A percentile compares a stretch with the other conserved stretches of the same genome.
phyloP scores from a whole-genome alignment of 2,113 vertebrate species.

The Ochotona princeps region DNA sequence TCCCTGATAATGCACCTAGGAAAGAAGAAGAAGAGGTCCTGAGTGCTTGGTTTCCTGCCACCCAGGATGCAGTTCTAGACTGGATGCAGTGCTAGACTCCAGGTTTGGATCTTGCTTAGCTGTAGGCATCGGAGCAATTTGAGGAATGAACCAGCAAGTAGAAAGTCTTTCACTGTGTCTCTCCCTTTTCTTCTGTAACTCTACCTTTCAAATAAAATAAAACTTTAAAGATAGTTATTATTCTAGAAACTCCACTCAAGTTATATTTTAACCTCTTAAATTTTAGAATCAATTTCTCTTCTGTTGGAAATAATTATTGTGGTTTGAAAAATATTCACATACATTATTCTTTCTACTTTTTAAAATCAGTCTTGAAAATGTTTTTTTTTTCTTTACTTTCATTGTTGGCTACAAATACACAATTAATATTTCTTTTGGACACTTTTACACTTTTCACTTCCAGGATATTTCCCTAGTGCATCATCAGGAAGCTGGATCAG shows the following conservation, averaged over 20 bases:
- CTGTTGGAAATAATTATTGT: not conserved
- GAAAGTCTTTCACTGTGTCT: too few species aligned
- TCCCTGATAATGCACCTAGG: too few species aligned
- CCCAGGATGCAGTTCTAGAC: too few species aligned
- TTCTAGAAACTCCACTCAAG: not conserved
- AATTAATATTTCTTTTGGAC: not conserved
- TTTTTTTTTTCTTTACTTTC: not conserved
- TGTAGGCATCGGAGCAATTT: too few species aligned
- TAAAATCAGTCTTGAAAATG: not conserved
- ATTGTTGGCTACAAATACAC: not conserved
- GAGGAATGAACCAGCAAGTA: too few species aligned
- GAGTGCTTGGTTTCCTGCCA: too few species aligned
- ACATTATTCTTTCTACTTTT: not conserved
- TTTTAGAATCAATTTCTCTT: not conserved
- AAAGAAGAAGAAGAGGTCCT: too few species aligned
- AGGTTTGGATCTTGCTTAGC: too few species aligned
- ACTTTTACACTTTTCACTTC: conserved; percentile 1
- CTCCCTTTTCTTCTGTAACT: too few species aligned
- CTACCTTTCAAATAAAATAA: too few species aligned
- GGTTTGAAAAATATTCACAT: conserved; percentile 2
- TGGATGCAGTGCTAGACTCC: too few species aligned
- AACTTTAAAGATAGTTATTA: not conserved
- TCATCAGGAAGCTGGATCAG: too few species aligned
- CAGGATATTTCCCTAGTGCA: not conserved
- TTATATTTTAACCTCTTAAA: not conserved